Percentiles rank a stretch among this genome's conserved stretches.
Conservation (phyloP, 1,140 invertebrate genomes). For the Popillia japonica region DNA sequence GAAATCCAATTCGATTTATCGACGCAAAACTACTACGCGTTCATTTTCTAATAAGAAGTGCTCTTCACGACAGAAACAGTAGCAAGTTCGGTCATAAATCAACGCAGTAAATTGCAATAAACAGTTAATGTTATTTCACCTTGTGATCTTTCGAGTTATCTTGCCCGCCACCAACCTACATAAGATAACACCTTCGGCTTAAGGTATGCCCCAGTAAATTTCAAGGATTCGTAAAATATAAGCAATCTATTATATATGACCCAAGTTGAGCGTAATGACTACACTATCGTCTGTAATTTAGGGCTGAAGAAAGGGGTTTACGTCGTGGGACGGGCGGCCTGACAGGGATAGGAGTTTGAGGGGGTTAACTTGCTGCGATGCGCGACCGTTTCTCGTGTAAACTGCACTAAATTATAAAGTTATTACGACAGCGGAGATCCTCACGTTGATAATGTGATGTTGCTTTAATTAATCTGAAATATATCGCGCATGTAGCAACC, state of each 20-base stretch:
- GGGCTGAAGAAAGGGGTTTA: slow-evolving; percentile 50
- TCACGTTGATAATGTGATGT: slow-evolving; percentile 60
- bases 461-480: slow-evolving; percentile 62
- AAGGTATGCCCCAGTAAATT: slow-evolving; percentile 52
- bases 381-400: slow-evolving; percentile 50
- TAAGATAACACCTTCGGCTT: slow-evolving; percentile 57
- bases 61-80: slow-evolving; percentile 11
- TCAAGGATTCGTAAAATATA: slow-evolving; percentile 54
- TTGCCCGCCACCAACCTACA: slow-evolving; percentile 45
- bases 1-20: slow-evolving; percentile 23
- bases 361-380: slow-evolving; percentile 46
- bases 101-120: slow-evolving; percentile 56
- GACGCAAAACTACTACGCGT: background rate
- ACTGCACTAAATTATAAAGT: slow-evolving; percentile 62
- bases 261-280: slow-evolving; percentile 49
- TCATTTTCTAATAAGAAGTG: slow-evolving; percentile 31
- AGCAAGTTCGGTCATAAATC: slow-evolving; percentile 49
- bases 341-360: slow-evolving; percentile 33
- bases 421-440: slow-evolving; percentile 61
- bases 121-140: slow-evolving; percentile 61
- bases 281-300: slow-evolving; percentile 47
- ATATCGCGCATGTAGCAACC: slow-evolving; percentile 56
- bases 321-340: slow-evolving; percentile 37
- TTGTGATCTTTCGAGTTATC: slow-evolving; percentile 58
- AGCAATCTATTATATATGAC: slow-evolving; percentile 59